Base-by-base conservation (phyloP, 1,140 invertebrate genomes). In the Caenorhabditis tropicalis region DNA sequence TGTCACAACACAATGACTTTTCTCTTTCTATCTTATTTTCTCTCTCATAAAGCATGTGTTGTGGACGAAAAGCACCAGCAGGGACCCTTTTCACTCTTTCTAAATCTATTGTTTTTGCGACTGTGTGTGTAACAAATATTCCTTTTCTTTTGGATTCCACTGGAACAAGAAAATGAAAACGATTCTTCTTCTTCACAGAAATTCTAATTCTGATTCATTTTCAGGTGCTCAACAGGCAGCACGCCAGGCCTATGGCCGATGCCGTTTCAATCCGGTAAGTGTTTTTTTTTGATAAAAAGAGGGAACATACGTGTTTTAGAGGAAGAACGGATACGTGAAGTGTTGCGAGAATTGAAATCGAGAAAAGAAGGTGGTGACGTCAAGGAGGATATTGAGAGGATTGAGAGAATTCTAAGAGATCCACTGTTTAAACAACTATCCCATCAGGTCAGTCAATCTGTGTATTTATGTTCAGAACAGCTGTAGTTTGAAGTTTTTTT, bases 61-160 rank as follows among this genome's bases (percentile, higher is more conserved):
- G 53, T 51, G 53, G 53, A 56, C 65, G 19, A 19, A 31, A n/a
- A 74, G 36, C 33, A 24, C 36, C 29, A 65, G 12, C 65, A 36
- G 16, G 29, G 24, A n/a, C n/a, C 29, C 65, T 74, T 36, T 74
- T 74, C 65, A 74, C n/a, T 56, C 29, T 43, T 39, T 81, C 79
- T 48, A 70, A 82, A 82, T 51, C 43, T 82, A 60, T 70, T 82
- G 81, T 70, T 82, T 70, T 82, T 82, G 1, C 31, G 81, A 82
- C 56, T 43, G 27, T 74, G 65, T 74, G 36, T 74, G 36, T 74
- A 46, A 74, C 65, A 43, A 74, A 74, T 43, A 43, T 65, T 19
- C 31, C 0, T 33, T 7, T 33, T 31, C 65, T 27, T 12, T 19
- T 29, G 36, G 65, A 33, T 74, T 15, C 65, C 33, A 24, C 9